Percentiles rank a stretch among this genome's conserved stretches.
Evolutionary conservation across 2,888 invertebrate genomes (phyloP).

Genomic region (Melitaea athalia): DNA sequence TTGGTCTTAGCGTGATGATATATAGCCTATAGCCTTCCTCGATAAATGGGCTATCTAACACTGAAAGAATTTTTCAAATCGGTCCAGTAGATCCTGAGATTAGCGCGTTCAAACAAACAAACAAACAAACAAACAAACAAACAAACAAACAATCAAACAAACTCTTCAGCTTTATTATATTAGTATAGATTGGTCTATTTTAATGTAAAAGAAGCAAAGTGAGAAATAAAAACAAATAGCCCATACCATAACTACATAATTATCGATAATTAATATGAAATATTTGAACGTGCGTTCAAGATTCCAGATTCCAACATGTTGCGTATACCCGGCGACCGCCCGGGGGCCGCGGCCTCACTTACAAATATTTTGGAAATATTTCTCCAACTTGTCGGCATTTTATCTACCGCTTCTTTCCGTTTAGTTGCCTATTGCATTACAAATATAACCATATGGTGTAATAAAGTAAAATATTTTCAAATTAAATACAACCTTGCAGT

Average conservation of each 20-base stretch:
- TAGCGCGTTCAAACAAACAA: too few relatives aligned
- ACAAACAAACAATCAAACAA: too few relatives aligned
- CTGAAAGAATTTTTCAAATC: too few relatives aligned
- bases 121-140: too few relatives aligned
- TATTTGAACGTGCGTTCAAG: slow-evolving; percentile 13
- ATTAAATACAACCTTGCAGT: slow-evolving; percentile 25
- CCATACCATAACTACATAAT: not conserved
- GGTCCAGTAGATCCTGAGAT: too few relatives aligned
- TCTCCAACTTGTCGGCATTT: slow-evolving; percentile 80
- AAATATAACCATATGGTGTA: slow-evolving; percentile 16
- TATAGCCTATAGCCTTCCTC: too few relatives aligned
- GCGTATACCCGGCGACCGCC: slow-evolving; percentile 49
- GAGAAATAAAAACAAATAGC: not conserved
- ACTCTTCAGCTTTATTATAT: too few relatives aligned
- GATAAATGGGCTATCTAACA: too few relatives aligned
- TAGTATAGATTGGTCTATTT: too few relatives aligned
- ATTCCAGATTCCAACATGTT: slow-evolving; percentile 30
- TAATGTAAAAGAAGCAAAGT: too few relatives aligned
- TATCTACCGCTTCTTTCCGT: slow-evolving; percentile 80
- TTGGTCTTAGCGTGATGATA: too few relatives aligned
- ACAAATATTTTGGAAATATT: slow-evolving; percentile 83
- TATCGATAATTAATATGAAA: not conserved
- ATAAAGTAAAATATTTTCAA: not conserved
- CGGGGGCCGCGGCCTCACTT: slow-evolving; percentile 65
- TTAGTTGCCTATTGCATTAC: slow-evolving; percentile 69